A percentile compares a stretch with the other conserved stretches of the same genome.
Conservation (phyloP, 2,113 vertebrate genomes). For the Triplophysa tibetana region DNA sequence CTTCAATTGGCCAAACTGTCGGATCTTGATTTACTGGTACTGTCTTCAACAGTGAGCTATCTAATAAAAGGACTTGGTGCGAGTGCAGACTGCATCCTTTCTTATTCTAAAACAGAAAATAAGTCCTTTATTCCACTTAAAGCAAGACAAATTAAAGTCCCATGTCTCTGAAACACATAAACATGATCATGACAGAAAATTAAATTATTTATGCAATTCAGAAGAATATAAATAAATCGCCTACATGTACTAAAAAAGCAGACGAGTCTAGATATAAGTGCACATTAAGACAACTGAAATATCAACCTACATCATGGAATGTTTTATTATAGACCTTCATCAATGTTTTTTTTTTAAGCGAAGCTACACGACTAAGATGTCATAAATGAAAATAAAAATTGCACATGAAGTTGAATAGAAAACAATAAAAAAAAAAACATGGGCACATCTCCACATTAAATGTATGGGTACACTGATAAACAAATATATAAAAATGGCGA, state of each 20-base stretch:
- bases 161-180: background rate
- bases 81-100: background rate
- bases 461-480: slow-evolving; percentile 9
- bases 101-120: background rate
- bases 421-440: slow-evolving; percentile 11
- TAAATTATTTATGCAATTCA: background rate
- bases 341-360: slow-evolving; percentile 5
- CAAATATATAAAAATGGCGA: slow-evolving; percentile 22
- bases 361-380: slow-evolving; percentile 17
- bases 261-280: background rate
- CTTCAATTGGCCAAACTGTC: background rate
- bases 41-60: background rate
- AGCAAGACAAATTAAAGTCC: background rate
- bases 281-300: slow-evolving; percentile 14
- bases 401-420: slow-evolving; percentile 10
- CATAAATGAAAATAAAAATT: slow-evolving; percentile 12
- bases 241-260: background rate
- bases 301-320: slow-evolving; percentile 26
- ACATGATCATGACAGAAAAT: slow-evolving; percentile 3
- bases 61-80: background rate
- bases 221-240: background rate
- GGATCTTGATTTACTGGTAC: background rate
- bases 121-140: background rate
- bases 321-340: slow-evolving; percentile 33
- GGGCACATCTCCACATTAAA: slow-evolving; percentile 12